Percentiles rank a stretch among this genome's conserved stretches.
Evolutionary conservation across 2,888 invertebrate species (phyloP).

Genomic region (Parasteatoda lunata): DNA sequence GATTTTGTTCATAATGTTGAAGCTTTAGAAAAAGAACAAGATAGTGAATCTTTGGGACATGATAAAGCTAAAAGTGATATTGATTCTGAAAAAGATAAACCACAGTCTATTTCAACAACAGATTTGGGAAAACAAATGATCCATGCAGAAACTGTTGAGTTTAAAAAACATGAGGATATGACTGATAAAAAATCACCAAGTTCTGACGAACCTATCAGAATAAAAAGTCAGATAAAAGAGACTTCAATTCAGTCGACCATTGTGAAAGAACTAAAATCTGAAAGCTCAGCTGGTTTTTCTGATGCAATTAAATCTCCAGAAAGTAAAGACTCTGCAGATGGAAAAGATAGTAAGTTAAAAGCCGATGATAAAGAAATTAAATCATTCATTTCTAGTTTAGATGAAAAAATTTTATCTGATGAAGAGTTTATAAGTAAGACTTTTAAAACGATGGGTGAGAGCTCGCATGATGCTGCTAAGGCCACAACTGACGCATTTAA

Average conservation of each 20-base stretch:
- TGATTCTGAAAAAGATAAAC: neutral
- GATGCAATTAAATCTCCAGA: neutral
- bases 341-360: neutral
- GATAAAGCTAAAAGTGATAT: neutral
- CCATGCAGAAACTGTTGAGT: neutral
- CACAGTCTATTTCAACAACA: neutral
- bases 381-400: neutral
- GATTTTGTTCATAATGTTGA: neutral
- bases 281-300: no score
- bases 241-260: no score
- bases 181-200: no score
- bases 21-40: neutral
- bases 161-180: no score
- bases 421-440: conserved; percentile 58
- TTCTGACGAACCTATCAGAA: no score
- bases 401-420: conserved; percentile 12
- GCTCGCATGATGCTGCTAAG: conserved; percentile 42
- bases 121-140: neutral
- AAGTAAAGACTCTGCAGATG: neutral
- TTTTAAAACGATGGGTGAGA: conserved; percentile 40
- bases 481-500: conserved; percentile 53
- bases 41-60: neutral
- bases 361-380: neutral
- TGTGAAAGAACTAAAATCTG: no score
- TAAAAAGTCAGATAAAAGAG: no score